phyloP scores from a whole-genome alignment of 1,140 invertebrate genomes.

The Trissolcus basalis region DNA sequence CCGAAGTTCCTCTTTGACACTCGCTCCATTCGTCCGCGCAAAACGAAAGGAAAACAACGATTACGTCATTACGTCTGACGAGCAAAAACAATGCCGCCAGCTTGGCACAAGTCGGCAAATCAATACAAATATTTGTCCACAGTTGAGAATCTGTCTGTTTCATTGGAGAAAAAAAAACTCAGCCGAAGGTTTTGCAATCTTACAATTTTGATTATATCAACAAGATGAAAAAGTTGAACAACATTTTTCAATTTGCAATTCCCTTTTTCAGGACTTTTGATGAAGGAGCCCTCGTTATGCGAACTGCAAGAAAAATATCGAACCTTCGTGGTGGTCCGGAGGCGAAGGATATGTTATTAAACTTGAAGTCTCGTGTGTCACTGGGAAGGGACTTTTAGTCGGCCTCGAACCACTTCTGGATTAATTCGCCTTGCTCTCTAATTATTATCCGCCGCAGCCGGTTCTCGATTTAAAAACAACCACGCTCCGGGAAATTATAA shows the following conservation, averaged over 20 bases:
- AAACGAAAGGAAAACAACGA: slow-evolving; percentile 47
- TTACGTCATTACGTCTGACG: slow-evolving; percentile 40
- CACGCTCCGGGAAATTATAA: slow-evolving; percentile 43
- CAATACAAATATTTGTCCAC: slow-evolving; percentile 38
- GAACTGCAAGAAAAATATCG: too few relatives aligned
- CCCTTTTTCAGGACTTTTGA: too few relatives aligned
- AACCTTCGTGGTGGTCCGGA: too few relatives aligned
- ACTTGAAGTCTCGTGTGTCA: slow-evolving; percentile 10
- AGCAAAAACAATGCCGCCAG: slow-evolving; percentile 34
- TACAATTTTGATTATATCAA: too few relatives aligned
- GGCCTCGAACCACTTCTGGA: slow-evolving; percentile 47
- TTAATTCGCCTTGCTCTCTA: slow-evolving; percentile 41
- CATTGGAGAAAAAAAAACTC: too few relatives aligned
- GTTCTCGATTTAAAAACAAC: slow-evolving; percentile 48
- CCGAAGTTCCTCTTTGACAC: slow-evolving; percentile 33
- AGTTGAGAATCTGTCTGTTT: too few relatives aligned
- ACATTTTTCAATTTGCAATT: too few relatives aligned
- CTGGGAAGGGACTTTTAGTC: slow-evolving; percentile 30
- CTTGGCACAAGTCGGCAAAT: slow-evolving; percentile 21
- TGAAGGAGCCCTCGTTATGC: too few relatives aligned
- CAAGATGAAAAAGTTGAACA: too few relatives aligned
- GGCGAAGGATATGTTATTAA: not conserved
- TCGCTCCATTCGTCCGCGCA: slow-evolving; percentile 27
- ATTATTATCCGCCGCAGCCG: slow-evolving; percentile 41
- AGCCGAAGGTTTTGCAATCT: too few relatives aligned